Conservation (phyloP, 92 coral and sea anemone genomes). For the Phenganax stokvisi region DNA sequence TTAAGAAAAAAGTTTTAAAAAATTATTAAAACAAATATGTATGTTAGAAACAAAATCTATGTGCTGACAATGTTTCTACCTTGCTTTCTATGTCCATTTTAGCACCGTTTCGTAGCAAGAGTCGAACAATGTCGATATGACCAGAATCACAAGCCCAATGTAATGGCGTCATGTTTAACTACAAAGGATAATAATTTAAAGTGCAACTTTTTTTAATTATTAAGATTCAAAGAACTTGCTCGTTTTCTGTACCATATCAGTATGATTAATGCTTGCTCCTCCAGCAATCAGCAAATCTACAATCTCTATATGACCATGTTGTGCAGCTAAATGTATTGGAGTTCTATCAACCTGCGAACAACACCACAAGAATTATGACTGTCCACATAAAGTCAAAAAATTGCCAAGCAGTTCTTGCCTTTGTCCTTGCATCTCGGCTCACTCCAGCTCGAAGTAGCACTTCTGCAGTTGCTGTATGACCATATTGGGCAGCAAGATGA, state of each 20-base stretch:
- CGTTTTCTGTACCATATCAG: constrained; percentile 65
- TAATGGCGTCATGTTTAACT: constrained; percentile 97
- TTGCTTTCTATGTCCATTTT: constrained; percentile 71
- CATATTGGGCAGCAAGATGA: constrained; percentile 97
- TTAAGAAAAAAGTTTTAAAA: constrained; percentile 13
- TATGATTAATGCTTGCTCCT: constrained; percentile 91
- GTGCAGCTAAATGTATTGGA: constrained; percentile 95
- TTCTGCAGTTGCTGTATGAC: constrained; percentile 91
- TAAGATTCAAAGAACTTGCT: not conserved
- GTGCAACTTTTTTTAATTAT: too few relatives aligned
- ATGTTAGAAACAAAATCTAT: not conserved
- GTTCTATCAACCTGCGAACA: constrained; percentile 86
- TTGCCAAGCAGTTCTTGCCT: constrained; percentile 42
- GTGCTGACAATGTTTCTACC: constrained; percentile 38
- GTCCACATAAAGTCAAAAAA: not conserved
- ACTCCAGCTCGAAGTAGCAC: constrained; percentile 91
- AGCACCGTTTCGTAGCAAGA: constrained; percentile 82
- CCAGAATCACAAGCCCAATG: constrained; percentile 99
- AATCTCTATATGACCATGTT: constrained; percentile 81
- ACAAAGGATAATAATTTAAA: not conserved
- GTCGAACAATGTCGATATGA: constrained; percentile 73
- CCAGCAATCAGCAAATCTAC: constrained; percentile 83
- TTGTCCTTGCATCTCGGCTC: constrained; percentile 96
- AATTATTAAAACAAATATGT: not conserved
- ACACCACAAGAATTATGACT: not conserved